Base-by-base conservation (phyloP, 2,888 invertebrate genomes). In the Hirtodrosophila cameraria region DNA sequence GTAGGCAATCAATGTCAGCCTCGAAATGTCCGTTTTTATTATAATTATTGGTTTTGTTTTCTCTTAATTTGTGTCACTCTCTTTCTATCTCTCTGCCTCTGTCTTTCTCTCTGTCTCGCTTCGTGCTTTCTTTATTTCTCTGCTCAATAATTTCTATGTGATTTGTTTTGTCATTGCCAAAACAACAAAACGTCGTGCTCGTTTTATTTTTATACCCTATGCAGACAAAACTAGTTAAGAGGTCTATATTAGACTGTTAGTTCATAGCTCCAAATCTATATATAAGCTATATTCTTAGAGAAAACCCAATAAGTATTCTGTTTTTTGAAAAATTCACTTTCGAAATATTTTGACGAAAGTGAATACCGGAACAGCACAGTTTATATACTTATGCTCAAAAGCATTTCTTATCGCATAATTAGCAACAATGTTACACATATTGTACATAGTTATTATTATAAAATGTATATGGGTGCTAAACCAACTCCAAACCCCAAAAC, bases 371-470 rank as follows among this genome's bases (percentile, higher is more conserved):
- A n/a, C n/a, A n/a, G n/a, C n/a, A n/a, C n/a, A n/a, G n/a, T n/a
- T n/a, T n/a, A n/a, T n/a, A n/a, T n/a, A n/a, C n/a, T n/a, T n/a
- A n/a, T n/a, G n/a, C n/a, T 15, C n/a, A 38, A 28, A 35, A 20
- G 7, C 33, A 28, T 9, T 12, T 12, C 54, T 61, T 67, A 67
- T 61, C 67, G 15, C 42, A 45, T 15, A 48, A 46, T 52, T 41
- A 41, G 38, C 36, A 42, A 64, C 52, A 61, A 43, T 46, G 45
- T 64, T 45, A 48, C 6, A 43, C 45, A 39, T n/a, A 38, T 35
- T 57, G 38, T 49, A 20, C 8, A 36, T 28, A 6, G 18, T 11
- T 28, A 33, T 41, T 54, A 18, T 20, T 12, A 27, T 57, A 45
- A 35, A n/a, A 16, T 31, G 25, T 33, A 27, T 9, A 20, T 15